Conservation (phyloP, 2,888 invertebrate genomes). For the Amphimallon solstitiale region DNA sequence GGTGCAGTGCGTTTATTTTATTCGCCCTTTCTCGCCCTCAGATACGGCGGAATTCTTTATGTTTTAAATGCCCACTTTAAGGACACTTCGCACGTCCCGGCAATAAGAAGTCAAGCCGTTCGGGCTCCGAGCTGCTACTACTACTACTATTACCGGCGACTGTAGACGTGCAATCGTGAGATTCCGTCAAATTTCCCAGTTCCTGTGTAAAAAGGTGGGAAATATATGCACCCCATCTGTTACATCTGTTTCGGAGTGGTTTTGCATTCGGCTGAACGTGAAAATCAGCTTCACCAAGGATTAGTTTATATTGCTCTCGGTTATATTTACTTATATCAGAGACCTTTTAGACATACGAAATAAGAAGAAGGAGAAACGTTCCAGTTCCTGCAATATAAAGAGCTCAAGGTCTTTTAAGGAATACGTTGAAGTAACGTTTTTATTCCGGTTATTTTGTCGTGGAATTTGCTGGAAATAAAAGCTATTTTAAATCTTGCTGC, state of each 20-base stretch:
- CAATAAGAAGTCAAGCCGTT: not conserved
- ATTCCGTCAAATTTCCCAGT: conserved; percentile 5
- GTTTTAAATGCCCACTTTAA: conserved; percentile 9
- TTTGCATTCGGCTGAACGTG: not conserved
- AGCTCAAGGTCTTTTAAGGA: too few relatives aligned
- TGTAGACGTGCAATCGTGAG: conserved; percentile 1
- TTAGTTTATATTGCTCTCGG: not conserved
- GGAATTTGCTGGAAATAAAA: too few relatives aligned
- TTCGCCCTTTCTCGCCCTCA: not conserved
- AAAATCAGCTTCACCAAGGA: not conserved
- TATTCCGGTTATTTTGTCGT: too few relatives aligned
- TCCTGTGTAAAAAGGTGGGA: not conserved
- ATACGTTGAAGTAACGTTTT: too few relatives aligned
- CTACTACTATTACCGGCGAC: too few relatives aligned
- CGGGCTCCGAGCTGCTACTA: not conserved
- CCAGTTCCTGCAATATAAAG: too few relatives aligned
- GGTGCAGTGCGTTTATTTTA: conserved; percentile 7
- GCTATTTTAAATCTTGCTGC: too few relatives aligned
- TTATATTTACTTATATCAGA: too few relatives aligned
- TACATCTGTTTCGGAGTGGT: conserved; percentile 3
- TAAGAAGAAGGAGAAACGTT: too few relatives aligned
- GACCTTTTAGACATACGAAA: too few relatives aligned
- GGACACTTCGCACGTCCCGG: conserved; percentile 2
- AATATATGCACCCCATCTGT: conserved; percentile 16
- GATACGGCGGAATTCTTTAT: conserved; percentile 4